These are phyloP conservation scores for Porphyrio hochstetteri DNA, from an alignment of 2,113 vertebrate species.

Conservation along the genomic window DNA sequence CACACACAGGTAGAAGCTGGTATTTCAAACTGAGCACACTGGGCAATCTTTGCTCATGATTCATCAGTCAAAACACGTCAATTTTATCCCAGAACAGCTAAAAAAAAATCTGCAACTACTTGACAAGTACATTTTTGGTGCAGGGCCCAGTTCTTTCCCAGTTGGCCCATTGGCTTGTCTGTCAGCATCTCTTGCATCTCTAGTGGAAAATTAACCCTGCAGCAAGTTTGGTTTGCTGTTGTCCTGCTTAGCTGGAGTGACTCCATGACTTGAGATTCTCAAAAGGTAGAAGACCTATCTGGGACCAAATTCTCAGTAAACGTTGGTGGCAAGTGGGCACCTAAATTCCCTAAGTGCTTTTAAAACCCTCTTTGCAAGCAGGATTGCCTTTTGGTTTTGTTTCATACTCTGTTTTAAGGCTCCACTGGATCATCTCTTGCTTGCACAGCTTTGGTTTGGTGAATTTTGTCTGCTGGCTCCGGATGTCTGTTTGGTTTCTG, in stretches of 20 bases:
- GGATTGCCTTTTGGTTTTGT: not conserved
- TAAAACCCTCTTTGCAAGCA: not conserved
- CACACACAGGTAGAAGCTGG: constrained; percentile 69
- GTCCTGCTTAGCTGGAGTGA: not conserved
- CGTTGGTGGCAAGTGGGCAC: not conserved
- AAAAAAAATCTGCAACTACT: constrained; percentile 67
- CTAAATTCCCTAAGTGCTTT: not conserved
- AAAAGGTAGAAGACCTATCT: not conserved
- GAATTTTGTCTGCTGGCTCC: constrained; percentile 6
- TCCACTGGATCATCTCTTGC: not conserved
- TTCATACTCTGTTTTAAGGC: not conserved
- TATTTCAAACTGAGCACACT: constrained; percentile 68
- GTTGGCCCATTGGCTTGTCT: constrained; percentile 68
- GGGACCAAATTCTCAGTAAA: not conserved
- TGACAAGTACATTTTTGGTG: constrained; percentile 71
- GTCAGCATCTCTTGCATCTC: constrained; percentile 48
- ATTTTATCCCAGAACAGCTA: constrained; percentile 68
- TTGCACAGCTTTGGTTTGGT: not conserved
- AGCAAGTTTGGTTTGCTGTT: not conserved
- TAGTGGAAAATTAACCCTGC: constrained; percentile 35
- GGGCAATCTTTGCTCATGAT: constrained; percentile 70
- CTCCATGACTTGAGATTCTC: not conserved
- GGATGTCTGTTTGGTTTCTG: not conserved
- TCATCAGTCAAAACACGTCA: constrained; percentile 72
- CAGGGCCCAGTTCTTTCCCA: constrained; percentile 66